phyloP scores from a whole-genome alignment of 2,888 invertebrate genomes.

The Dinocampus coccinellae region DNA sequence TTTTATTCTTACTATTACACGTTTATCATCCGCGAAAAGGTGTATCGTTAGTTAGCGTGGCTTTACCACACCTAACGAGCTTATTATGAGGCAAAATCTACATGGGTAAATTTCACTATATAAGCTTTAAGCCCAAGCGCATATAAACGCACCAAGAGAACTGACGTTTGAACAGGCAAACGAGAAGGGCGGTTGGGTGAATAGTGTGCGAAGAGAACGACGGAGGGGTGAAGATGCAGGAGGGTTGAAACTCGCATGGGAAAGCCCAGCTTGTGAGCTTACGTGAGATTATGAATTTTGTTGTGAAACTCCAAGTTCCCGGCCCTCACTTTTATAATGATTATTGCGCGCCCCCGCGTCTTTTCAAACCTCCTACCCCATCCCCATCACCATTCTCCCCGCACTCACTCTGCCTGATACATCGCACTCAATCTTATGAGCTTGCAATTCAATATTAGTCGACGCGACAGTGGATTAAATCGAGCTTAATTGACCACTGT shows the following conservation, averaged over 20 bases:
- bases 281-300: constrained; percentile 67
- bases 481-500: constrained; percentile 9
- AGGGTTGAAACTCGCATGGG: constrained; percentile 56
- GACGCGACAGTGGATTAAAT: constrained; percentile 6
- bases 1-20: too few species aligned
- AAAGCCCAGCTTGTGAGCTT: constrained; percentile 66
- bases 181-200: constrained; percentile 19
- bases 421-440: constrained; percentile 9
- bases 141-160: constrained; percentile 45
- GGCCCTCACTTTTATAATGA: constrained; percentile 61
- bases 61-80: constrained; percentile 50
- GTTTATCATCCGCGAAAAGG: not conserved
- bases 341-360: constrained; percentile 52
- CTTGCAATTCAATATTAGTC: constrained; percentile 1
- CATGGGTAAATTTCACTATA: constrained; percentile 57
- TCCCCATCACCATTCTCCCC: not conserved
- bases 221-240: too few species aligned
- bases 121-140: constrained; percentile 47
- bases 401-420: not conserved
- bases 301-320: constrained; percentile 59
- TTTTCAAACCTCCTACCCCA: too few species aligned
- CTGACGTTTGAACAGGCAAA: constrained; percentile 32
- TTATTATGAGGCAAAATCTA: constrained; percentile 56
- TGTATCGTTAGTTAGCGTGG: constrained; percentile 39
- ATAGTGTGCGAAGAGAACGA: constrained; percentile 13